A percentile compares a stretch with the other conserved stretches of the same genome.
Evolutionary conservation across 2,888 invertebrate genomes (phyloP).

Genomic region (Cephus pulcher): DNA sequence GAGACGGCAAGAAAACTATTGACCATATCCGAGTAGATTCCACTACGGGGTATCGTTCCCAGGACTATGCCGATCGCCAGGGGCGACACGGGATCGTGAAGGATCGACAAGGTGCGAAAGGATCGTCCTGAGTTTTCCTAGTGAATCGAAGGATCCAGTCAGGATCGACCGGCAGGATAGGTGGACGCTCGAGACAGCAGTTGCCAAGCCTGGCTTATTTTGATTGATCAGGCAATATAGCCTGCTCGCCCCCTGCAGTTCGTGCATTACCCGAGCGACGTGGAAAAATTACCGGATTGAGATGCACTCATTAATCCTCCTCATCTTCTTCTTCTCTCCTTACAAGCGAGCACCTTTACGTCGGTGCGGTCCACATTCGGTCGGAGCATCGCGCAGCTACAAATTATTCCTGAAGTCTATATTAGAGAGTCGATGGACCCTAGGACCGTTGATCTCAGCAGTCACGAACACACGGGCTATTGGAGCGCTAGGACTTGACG

Average conservation of each 20-base stretch:
- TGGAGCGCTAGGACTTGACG: not conserved
- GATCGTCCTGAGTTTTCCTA: not conserved
- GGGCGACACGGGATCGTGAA: conserved; percentile 1
- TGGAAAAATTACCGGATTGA: conserved; percentile 64
- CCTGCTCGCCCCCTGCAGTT: conserved; percentile 61
- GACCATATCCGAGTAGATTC: conserved; percentile 12
- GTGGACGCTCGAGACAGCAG: conserved; percentile 8
- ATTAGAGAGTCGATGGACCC: conserved; percentile 17
- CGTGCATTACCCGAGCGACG: conserved; percentile 62
- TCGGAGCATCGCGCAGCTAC: conserved; percentile 30
- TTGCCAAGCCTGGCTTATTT: conserved; percentile 54
- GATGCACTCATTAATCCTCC: conserved; percentile 65
- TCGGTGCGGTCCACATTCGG: conserved; percentile 27
- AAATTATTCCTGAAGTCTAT: conserved; percentile 39
- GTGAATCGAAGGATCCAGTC: not conserved
- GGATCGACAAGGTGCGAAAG: conserved; percentile 1
- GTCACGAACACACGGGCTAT: not conserved
- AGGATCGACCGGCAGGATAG: not conserved
- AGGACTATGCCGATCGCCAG: conserved; percentile 2
- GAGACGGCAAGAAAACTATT: conserved; percentile 17
- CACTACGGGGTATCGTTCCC: not conserved
- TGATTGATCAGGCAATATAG: conserved; percentile 66
- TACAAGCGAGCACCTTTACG: conserved; percentile 8
- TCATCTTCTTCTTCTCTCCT: conserved; percentile 20
- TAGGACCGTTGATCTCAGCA: not conserved